A percentile compares a stretch with the other conserved stretches of the same genome.
These are phyloP conservation scores for Heliconius nattereri DNA, from an alignment of 1,140 invertebrate genomes.

Conservation along the genomic window DNA sequence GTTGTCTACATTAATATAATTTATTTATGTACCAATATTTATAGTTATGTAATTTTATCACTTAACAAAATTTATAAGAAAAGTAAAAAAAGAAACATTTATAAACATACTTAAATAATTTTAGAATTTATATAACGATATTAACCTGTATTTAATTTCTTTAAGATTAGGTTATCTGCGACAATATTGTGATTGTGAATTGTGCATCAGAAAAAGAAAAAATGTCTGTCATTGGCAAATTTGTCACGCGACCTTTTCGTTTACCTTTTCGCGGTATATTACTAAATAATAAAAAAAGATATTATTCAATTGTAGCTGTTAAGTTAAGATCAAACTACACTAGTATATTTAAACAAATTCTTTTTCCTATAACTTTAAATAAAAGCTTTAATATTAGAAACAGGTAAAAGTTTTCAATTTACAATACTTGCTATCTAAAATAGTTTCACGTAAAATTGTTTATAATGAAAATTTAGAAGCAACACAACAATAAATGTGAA, in stretches of 20 bases:
- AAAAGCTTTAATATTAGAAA: neutral
- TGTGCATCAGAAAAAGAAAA: slow-evolving; percentile 35
- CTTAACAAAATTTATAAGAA: too few species aligned
- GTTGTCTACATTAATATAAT: too few species aligned
- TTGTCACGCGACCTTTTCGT: slow-evolving; percentile 58
- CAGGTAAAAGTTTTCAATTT: neutral
- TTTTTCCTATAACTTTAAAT: neutral
- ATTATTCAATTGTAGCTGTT: slow-evolving; percentile 30
- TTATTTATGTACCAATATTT: neutral
- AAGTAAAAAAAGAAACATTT: too few species aligned
- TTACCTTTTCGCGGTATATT: slow-evolving; percentile 44
- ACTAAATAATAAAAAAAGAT: slow-evolving; percentile 37
- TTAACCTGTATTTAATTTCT: neutral
- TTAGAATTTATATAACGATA: neutral
- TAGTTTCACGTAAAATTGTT: neutral
- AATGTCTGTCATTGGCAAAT: slow-evolving; percentile 59
- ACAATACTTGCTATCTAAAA: neutral
- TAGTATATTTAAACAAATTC: neutral
- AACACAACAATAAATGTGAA: too few species aligned
- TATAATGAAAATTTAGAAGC: too few species aligned
- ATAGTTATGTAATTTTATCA: too few species aligned
- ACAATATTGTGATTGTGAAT: neutral
- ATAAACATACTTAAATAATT: too few species aligned
- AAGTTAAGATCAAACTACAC: slow-evolving; percentile 8
- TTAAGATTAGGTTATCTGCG: neutral